Evolutionary conservation across 2,113 vertebrate genomes (phyloP).

Genomic region (Engystomops pustulosus): DNA sequence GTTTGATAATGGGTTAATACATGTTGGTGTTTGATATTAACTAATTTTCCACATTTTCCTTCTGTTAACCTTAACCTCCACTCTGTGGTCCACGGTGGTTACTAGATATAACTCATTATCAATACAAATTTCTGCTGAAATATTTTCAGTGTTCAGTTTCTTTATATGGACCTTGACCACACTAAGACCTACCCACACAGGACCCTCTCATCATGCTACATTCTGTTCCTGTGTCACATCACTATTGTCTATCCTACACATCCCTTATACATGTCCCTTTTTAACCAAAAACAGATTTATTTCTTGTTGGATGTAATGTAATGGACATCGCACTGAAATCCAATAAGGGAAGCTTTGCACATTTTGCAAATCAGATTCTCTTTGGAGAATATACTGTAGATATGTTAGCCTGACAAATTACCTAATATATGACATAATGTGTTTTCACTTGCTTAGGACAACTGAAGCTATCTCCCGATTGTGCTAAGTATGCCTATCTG

Average conservation of each 20-base stretch:
- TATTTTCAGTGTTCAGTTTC: too few relatives aligned
- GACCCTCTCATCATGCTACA: neutral
- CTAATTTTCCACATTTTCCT: neutral
- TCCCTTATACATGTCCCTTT: too few relatives aligned
- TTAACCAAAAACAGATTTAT: neutral
- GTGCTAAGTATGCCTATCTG: slow-evolving; percentile 69
- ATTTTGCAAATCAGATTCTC: neutral
- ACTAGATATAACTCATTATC: neutral
- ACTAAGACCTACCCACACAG: too few relatives aligned
- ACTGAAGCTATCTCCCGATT: slow-evolving; percentile 70
- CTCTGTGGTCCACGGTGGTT: neutral
- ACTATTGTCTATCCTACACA: too few relatives aligned
- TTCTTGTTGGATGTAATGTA: neutral
- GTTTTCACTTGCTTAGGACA: slow-evolving; percentile 64
- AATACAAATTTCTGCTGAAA: neutral
- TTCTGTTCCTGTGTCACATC: neutral
- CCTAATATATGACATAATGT: neutral
- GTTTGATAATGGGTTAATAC: neutral
- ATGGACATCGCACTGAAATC: neutral
- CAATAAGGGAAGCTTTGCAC: neutral
- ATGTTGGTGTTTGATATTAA: neutral
- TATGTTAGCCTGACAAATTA: neutral
- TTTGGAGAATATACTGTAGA: neutral
- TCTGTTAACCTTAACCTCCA: neutral
- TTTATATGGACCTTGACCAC: too few relatives aligned